Conservation (phyloP, 37 sponge, comb jelly and placozoan species). For the Tethya wilhelma region DNA sequence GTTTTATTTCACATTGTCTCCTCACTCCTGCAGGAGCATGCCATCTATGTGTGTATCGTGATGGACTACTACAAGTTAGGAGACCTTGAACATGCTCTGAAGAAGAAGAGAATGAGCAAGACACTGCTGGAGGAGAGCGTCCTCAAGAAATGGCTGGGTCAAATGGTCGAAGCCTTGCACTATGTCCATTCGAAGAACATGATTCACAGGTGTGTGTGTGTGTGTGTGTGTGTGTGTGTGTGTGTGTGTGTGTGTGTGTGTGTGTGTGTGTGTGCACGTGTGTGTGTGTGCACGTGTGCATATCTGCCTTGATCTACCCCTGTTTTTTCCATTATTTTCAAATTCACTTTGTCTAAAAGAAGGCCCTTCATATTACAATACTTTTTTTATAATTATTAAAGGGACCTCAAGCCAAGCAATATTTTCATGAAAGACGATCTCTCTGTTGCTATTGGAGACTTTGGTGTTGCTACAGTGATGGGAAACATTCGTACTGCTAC, state of each 20-base stretch:
- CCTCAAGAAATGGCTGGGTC: conserved; percentile 88
- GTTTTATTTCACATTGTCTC: neutral
- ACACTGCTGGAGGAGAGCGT: conserved; percentile 54
- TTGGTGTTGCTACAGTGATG: conserved; percentile 87
- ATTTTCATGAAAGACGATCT: conserved; percentile 78
- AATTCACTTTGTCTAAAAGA: no score
- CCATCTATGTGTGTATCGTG: conserved; percentile 87
- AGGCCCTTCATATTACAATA: no score
- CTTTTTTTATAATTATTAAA: no score
- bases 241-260: neutral
- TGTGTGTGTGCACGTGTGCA: neutral
- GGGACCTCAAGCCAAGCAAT: conserved; percentile 88
- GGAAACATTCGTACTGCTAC: conserved; percentile 61
- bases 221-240: no score
- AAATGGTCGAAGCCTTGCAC: conserved; percentile 80
- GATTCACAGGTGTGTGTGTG: conserved; percentile 69
- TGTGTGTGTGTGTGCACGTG: neutral
- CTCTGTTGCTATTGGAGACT: conserved; percentile 57
- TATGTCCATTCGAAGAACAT: conserved; percentile 68
- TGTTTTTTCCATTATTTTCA: no score
- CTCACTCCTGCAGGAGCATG: conserved; percentile 42
- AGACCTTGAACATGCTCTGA: conserved; percentile 48
- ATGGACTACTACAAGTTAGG: conserved; percentile 86
- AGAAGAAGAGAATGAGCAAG: conserved; percentile 3
- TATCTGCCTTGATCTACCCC: no score